Evolutionary conservation across 2,113 vertebrate species (phyloP).

Genomic region (Oncorhynchus tshawytscha): DNA sequence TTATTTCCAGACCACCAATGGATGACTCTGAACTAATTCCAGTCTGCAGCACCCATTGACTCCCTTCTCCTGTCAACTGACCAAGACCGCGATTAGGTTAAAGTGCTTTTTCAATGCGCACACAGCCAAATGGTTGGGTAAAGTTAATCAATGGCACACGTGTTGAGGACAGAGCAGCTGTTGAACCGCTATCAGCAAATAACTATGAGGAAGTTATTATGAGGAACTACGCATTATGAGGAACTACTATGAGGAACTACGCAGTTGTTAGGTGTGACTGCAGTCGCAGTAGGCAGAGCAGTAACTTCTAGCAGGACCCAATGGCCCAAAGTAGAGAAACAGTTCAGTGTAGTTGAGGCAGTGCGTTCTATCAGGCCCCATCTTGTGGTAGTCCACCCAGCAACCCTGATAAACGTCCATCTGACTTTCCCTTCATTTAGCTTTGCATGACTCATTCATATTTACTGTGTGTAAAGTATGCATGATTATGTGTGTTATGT

Average conservation of each 20-base stretch:
- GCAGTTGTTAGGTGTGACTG: conserved; percentile 15
- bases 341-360: conserved; percentile 16
- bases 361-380: too few species aligned
- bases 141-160: not conserved
- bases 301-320: conserved; percentile 40
- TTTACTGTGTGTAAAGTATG: not conserved
- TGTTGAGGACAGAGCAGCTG: conserved; percentile 6
- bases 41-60: too few species aligned
- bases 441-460: not conserved
- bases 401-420: too few species aligned
- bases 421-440: conserved; percentile 5
- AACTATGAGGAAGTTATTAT: not conserved
- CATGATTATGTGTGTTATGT: too few species aligned
- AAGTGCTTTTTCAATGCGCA: conserved; percentile 12
- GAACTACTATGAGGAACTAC: not conserved
- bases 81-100: not conserved
- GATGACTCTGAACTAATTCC: too few species aligned
- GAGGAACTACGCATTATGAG: too few species aligned
- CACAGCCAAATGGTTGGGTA: not conserved
- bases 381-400: too few species aligned
- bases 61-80: not conserved
- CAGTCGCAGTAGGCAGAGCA: conserved; percentile 26
- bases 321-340: conserved; percentile 42
- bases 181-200: conserved; percentile 44
- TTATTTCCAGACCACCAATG: too few species aligned